Evolutionary conservation across 2,113 vertebrate species (phyloP).

Genomic region (Chaetura pelagica): DNA sequence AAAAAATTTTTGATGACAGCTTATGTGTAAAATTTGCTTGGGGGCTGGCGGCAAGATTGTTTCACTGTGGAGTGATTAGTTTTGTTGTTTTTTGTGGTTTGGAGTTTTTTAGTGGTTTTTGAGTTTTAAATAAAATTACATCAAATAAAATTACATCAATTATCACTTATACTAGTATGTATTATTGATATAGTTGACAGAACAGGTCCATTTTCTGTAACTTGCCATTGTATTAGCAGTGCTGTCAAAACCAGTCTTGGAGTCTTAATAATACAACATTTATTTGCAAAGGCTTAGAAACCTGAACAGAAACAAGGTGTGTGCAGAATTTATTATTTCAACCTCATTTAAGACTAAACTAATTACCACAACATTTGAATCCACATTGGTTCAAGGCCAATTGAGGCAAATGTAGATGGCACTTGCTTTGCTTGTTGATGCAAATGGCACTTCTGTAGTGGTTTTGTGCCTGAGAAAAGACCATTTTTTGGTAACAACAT

Average conservation of each 20-base stretch:
- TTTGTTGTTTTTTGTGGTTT: neutral
- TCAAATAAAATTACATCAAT: neutral
- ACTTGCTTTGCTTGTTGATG: neutral
- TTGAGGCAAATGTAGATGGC: neutral
- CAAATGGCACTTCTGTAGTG: neutral
- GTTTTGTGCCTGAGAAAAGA: neutral
- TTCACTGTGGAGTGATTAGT: neutral
- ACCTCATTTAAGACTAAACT: neutral
- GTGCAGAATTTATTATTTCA: neutral
- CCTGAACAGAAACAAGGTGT: neutral
- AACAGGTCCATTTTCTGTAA: neutral
- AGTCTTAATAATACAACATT: neutral
- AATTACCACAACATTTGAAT: neutral
- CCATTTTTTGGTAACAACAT: neutral
- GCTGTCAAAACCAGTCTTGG: neutral
- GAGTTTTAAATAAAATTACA: neutral
- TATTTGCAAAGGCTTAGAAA: neutral
- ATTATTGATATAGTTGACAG: neutral
- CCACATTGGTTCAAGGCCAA: neutral
- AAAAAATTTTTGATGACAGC: neutral
- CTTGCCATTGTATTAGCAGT: neutral
- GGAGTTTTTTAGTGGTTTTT: no score
- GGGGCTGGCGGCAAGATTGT: no score
- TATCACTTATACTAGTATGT: neutral
- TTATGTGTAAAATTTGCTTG: neutral